Evolutionary conservation across 2,797 vertebrate species (phyloP), one percentile per base, ranked within the genome.

Genomic region (Sphenodon punctatus): DNA sequence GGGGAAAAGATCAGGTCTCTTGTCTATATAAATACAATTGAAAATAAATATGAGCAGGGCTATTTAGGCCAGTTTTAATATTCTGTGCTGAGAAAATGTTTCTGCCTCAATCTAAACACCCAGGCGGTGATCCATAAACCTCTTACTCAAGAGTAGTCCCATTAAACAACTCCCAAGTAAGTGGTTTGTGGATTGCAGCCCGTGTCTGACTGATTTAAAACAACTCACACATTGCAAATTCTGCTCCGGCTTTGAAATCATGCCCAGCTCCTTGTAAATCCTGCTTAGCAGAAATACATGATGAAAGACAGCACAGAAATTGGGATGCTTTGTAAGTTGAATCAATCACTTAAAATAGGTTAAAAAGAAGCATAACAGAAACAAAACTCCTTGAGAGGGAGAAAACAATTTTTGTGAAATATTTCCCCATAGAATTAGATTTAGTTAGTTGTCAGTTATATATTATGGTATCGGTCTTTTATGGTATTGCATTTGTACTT

Each of bases 231-330:
- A 5, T 16, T 76, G 71, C 15, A n/a, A 1, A 0, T 70, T 86
- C 2, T 80, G 7, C 49, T 79, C 42, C 9, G 51, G 56, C 78
- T 75, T 81, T 81, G 70, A 75, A 81, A 81, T 75, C 14, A 5
- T 46, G 64, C 65, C 56, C 23, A 56, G 38, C 70, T 74, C 70
- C 69, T 76, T 78, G 22, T 59, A 90, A 85, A 78, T 60, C 13
- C 39, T 77, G 27, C 32, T 59, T 58, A 46, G 58, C 36, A 74
- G 8, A 42, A 3, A 4, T 38, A 7, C 32, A 12, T 86, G 74
- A 68, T 82, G 82, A 81, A 48, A 61, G 61, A 36, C 69, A 85
- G 77, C 46, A 75, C 78, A 81, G 36, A 60, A 87, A 55, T 38
- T 25, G 36, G 14, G n/a, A 5, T 32, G 14, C 23, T 69, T 87